Conservation (phyloP, 2,113 vertebrate genomes). For the Ovis canadensis region DNA sequence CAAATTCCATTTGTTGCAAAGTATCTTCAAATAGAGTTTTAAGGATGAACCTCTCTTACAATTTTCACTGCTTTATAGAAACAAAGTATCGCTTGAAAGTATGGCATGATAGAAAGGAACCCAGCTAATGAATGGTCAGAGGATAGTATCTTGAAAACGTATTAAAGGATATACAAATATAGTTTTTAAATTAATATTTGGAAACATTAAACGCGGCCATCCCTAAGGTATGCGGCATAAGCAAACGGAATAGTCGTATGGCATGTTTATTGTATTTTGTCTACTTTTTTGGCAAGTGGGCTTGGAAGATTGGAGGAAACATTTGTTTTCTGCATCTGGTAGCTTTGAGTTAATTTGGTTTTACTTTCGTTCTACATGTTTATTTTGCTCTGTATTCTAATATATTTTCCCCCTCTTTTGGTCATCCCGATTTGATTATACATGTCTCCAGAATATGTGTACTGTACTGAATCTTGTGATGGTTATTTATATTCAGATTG, state of each 20-base stretch:
- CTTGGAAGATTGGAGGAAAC: neutral
- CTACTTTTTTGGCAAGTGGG: neutral
- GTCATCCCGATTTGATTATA: neutral
- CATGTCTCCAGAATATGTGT: neutral
- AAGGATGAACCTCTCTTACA: neutral
- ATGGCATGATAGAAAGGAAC: neutral
- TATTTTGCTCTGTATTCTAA: neutral
- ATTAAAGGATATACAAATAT: neutral
- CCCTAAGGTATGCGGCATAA: neutral
- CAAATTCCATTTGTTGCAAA: neutral
- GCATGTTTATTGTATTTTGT: neutral
- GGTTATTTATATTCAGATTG: neutral
- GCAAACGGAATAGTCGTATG: neutral
- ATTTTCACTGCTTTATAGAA: constrained; percentile 10
- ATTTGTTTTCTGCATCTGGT: neutral
- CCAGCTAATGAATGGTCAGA: neutral
- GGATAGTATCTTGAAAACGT: neutral
- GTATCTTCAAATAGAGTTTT: neutral
- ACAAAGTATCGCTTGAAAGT: neutral
- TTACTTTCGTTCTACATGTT: neutral
- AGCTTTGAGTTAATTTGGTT: neutral
- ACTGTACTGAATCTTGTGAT: neutral
- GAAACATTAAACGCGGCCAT: neutral
- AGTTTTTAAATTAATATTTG: neutral
- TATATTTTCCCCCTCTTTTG: neutral